A percentile compares a stretch with the other conserved stretches of the same genome.
Conservation (phyloP, 2,113 vertebrate genomes). For the Cebus imitator region DNA sequence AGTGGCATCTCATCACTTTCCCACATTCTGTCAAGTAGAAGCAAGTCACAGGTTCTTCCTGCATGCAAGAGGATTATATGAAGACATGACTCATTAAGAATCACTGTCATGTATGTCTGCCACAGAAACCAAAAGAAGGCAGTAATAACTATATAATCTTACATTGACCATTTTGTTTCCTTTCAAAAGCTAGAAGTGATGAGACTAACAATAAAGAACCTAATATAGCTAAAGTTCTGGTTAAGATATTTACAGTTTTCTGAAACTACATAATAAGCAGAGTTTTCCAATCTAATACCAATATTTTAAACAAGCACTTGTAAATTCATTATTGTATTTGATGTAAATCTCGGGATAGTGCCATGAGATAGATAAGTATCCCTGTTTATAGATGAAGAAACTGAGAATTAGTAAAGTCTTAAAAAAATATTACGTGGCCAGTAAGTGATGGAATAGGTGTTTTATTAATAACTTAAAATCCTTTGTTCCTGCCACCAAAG, state of each 20-base stretch:
- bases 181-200: neutral
- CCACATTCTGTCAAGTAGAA: neutral
- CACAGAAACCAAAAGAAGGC: neutral
- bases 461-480: neutral
- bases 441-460: neutral
- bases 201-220: neutral
- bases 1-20: neutral
- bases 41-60: neutral
- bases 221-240: neutral
- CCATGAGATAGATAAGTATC: neutral
- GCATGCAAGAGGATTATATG: neutral
- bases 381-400: neutral
- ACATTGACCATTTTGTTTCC: neutral
- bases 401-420: neutral
- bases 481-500: neutral
- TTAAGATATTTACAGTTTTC: neutral
- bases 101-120: neutral
- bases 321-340: neutral
- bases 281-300: neutral
- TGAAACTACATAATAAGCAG: neutral
- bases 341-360: neutral
- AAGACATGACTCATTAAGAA: neutral
- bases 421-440: neutral
- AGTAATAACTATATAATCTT: neutral
- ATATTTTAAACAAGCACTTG: neutral